These are phyloP conservation scores for Aepyceros melampus DNA, from an alignment of 2,113 vertebrate genomes.

Conservation along the genomic window DNA sequence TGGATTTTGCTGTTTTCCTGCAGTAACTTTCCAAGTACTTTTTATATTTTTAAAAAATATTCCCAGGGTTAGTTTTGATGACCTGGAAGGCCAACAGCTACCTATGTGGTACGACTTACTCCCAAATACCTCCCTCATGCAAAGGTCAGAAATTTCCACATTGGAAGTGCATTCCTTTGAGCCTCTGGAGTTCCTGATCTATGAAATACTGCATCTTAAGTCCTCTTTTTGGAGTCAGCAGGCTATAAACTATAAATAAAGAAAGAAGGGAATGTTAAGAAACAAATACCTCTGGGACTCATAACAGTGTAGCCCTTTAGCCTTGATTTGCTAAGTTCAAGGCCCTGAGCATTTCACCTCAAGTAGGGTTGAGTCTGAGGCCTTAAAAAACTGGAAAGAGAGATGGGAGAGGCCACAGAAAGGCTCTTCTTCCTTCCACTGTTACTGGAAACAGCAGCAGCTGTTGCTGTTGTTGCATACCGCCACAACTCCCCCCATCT, in stretches of 20 bases:
- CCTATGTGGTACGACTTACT: background rate
- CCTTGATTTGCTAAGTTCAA: slow-evolving; percentile 22
- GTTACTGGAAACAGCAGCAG: background rate
- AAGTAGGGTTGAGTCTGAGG: background rate
- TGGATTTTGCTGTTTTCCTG: slow-evolving; percentile 6
- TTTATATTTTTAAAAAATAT: background rate
- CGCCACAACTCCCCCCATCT: background rate
- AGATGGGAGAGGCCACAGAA: background rate
- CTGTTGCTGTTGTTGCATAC: background rate
- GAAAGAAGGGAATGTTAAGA: slow-evolving; percentile 18
- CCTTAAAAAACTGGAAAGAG: background rate
- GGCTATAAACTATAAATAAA: slow-evolving; percentile 17
- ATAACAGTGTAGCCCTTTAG: background rate
- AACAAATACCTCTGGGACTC: background rate
- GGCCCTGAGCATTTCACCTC: background rate
- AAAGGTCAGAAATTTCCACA: background rate
- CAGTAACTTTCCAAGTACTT: background rate
- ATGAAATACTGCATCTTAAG: background rate
- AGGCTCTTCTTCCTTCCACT: background rate
- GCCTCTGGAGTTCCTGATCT: background rate
- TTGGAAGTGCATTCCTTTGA: background rate
- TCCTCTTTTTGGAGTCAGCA: background rate
- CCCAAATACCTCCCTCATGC: background rate
- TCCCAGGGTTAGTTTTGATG: background rate
- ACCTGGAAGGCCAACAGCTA: background rate